Base-by-base conservation (phyloP, 53 echinoderm and acorn worm genomes). In the Antedon mediterranea region DNA sequence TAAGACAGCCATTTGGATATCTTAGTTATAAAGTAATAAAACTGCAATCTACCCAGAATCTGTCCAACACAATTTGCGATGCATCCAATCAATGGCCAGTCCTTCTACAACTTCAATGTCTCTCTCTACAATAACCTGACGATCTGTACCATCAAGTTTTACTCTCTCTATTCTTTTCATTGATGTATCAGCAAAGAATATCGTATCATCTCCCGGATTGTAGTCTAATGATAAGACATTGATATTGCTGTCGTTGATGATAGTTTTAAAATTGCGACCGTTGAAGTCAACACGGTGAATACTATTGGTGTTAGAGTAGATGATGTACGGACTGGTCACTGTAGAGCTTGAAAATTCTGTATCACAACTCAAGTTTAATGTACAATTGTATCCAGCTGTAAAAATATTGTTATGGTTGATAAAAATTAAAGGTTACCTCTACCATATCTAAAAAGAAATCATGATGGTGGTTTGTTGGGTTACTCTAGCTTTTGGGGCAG, bases 201-300 rank as follows among this genome's bases (percentile, higher is more conserved):
- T 78, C 76, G 72, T 89, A 71, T 86, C 42, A 32, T 80, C 88
- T 6, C 83, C 43, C 0, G 82, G 85, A 75, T 90, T 90, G 70
- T 88, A 98, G 78, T 98, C 98, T 20, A 98, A 84, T 31, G 83
- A 90, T 0, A 76, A 7, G 5, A 76, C 76, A 23, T 57, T 57
- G 2, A 15, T 26, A 23, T 18, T 23, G 57, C 23, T 57, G 20
- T 57, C 57, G 23, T 23, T 57, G 3, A 89, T 85, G 27, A 94
- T 72, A 75, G 92, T 86, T 71, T 72, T 41, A 34, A 90, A 82
- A 28, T 78, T 70, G 0, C 89, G 86, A n/a, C 98, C 98, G 70
- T 98, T 90, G 43, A 88, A 85, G 80, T 92, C 84, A 79, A 98
- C 89, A 77, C 89, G 88, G 4, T 87, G 98, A 72, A 98, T 88